Percentiles rank a stretch among this genome's conserved stretches.
Evolutionary conservation across 2,888 invertebrate species (phyloP).

Genomic region (Cecidostiba fungosa): DNA sequence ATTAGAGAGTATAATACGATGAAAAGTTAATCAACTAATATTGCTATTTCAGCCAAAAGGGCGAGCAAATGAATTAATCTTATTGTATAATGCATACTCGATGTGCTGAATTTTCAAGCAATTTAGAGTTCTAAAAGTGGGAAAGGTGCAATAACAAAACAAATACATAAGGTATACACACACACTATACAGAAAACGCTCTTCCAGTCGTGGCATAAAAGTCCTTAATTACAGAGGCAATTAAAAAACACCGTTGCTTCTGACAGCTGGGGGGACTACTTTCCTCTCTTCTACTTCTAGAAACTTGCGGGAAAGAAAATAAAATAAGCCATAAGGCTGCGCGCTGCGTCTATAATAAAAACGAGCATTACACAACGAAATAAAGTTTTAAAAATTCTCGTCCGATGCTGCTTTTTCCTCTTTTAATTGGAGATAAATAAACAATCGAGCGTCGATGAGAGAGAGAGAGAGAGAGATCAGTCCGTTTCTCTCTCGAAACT

Average conservation of each 20-base stretch:
- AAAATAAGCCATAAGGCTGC: slow-evolving; percentile 17
- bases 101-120: slow-evolving; percentile 4
- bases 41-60: neutral
- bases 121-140: slow-evolving; percentile 25
- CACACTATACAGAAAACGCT: neutral
- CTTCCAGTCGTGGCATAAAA: slow-evolving; percentile 4
- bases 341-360: neutral
- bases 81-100: neutral
- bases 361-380: neutral
- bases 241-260: slow-evolving; percentile 35
- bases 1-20: neutral
- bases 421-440: neutral
- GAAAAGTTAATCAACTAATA: neutral
- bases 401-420: too few relatives aligned
- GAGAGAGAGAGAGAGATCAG: neutral
- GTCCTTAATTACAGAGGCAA: slow-evolving; percentile 41
- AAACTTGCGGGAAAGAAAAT: neutral
- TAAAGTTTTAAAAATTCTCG: neutral
- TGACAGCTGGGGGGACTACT: slow-evolving; percentile 6
- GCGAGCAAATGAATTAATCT: neutral
- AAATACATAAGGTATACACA: neutral
- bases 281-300: neutral
- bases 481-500: neutral
- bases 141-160: neutral
- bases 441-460: neutral